Base-by-base conservation (phyloP, 2,888 invertebrate species). In the Nemoura dubitans region DNA sequence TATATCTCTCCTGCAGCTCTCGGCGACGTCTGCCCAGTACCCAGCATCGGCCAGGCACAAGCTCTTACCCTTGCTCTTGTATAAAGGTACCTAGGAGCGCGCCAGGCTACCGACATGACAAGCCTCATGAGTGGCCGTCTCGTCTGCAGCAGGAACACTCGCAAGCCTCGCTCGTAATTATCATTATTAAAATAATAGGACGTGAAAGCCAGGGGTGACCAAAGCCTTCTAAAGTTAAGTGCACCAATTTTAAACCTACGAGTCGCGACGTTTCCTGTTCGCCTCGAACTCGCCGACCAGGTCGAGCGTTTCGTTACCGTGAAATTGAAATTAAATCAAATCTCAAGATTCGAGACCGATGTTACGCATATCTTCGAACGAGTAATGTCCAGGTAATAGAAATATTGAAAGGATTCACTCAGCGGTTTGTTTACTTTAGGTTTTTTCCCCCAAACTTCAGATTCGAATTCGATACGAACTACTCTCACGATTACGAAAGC, bases 111-210 rank as follows among this genome's bases (percentile, higher is more conserved):
- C 59, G 59, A 14, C 16, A 3, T 59, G 59, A 10, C 59, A 21
- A 59, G 59, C 16, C 59, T 59, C 21, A 21, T 59, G 59, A 59
- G 59, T 59, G 59, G 59, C 21, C 21, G 59, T 10, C 59, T 59
- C 21, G 59, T 10, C 59, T 59, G 21, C 59, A 59, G 59, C 59
- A 36, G 59, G 59, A 59, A 59, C 6, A 59, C 59, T 59, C 59
- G 16, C 59, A 21, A 10, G 59, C 59, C 59, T 21, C 59, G 59
- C 59, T 59, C 59, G 14, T 59, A 59, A 59, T 59, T 10, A 59
- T 59, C 59, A 59, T 59, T 59, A 59, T 59, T 59, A 59, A 59
- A 59, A 59, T 59, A 59, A 59, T 59, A 14, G 59, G 59, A 59
- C 59, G 59, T 59, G 59, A 59, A 59, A 59, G 59, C 59, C 59